phyloP scores from a whole-genome alignment of 2,113 vertebrate genomes.

The Cynocephalus volans region DNA sequence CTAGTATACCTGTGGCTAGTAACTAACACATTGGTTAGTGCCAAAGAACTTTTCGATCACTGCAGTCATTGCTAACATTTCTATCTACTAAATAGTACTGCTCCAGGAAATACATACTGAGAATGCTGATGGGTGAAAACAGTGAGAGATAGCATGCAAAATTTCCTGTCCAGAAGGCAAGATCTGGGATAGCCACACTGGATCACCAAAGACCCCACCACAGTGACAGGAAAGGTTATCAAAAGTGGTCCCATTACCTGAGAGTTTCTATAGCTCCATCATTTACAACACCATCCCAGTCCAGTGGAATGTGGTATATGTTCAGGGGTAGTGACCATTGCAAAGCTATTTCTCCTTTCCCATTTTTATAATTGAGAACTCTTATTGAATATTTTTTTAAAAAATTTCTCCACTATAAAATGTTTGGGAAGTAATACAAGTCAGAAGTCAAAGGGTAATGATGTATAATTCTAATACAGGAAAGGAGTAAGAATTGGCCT shows the following conservation, averaged over 20 bases:
- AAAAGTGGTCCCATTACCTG: accelerated
- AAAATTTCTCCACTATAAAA: neutral
- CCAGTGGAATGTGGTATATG: neutral
- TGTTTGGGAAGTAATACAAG: neutral
- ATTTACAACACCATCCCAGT: neutral
- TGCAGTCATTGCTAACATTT: neutral
- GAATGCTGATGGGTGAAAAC: neutral
- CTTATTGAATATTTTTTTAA: neutral
- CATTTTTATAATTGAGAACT: neutral
- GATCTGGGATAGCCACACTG: neutral
- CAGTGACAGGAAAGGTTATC: neutral
- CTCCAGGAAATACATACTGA: neutral
- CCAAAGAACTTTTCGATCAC: neutral
- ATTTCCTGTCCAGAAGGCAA: neutral
- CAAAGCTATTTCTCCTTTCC: neutral
- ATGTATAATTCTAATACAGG: neutral
- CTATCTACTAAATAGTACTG: neutral
- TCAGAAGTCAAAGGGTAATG: neutral
- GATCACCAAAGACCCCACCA: neutral
- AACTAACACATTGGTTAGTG: neutral
- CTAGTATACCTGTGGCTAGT: neutral
- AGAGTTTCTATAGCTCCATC: neutral
- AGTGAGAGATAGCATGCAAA: neutral
- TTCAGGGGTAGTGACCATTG: neutral
- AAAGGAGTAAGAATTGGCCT: neutral